Base-by-base conservation (phyloP, 2,888 invertebrate genomes). In the Chironomus riparius region DNA sequence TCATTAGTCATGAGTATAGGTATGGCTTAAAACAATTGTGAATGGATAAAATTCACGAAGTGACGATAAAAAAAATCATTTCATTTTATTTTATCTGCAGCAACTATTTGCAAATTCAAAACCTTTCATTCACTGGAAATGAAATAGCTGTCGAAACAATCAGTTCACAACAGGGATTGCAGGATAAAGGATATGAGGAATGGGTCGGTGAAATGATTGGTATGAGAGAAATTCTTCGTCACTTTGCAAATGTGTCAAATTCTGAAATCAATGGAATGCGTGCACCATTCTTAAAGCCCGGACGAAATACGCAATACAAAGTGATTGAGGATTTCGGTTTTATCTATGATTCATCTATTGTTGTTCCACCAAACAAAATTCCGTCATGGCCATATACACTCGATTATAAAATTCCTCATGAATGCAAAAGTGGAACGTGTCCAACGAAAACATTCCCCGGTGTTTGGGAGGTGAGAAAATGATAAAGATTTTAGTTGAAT, bases 151-250 rank as follows among this genome's bases (percentile, higher is more conserved):
- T 88, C 68, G 88, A 88, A 78, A 88, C 88, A 70, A 87, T 88
- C 77, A 88, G 88, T 2, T 86, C 88, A 79, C 94, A 95, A 81
- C 90, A 90, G 81, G 93, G 95, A 68, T 86, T 97, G 10, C 93
- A 96, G 85, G 93, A 93, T 83, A 92, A 93, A 83, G 92, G 92
- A 76, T 93, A 94, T 83, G 95, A 95, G 85, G 94, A 94, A 83
- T 96, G 95, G 95, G 92, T 92, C 0, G 93, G 94, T 22, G 95
- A 95, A 85, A 94, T 95, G 93, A 92, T 95, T 80, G 95, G 95
- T 71, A 95, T 95, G 95, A 87, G 94, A 78, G 94, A 94, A 83
- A 94, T 95, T 80, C 86, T 95, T 24, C 65, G 74, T 47, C 89
- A 90, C 81, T 94, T 95, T 82, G 88, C 94, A 10, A 94, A 94